phyloP scores from a whole-genome alignment of 2,888 invertebrate genomes.

The Venustoraphidia nigricollis region DNA sequence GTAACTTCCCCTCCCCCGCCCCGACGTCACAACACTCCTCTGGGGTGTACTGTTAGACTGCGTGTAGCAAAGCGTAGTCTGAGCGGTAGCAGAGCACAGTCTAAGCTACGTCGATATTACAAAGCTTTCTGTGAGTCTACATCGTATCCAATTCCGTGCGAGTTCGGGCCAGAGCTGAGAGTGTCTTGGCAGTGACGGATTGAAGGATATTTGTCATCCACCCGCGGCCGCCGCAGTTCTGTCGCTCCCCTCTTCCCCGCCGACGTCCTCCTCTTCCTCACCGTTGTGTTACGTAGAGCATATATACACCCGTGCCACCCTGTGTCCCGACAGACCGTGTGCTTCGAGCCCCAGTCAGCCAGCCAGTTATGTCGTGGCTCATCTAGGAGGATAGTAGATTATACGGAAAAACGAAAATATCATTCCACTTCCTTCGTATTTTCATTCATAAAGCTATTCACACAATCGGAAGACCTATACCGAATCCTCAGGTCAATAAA shows the following conservation, averaged over 20 bases:
- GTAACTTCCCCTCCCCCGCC: constrained; percentile 22
- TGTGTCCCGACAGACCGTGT: too few relatives aligned
- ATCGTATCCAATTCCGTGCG: constrained; percentile 33
- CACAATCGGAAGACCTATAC: too few relatives aligned
- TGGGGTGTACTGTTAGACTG: constrained; percentile 23
- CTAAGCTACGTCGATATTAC: constrained; percentile 28
- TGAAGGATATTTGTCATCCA: constrained; percentile 54
- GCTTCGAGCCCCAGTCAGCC: too few relatives aligned
- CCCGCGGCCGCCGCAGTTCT: constrained; percentile 33
- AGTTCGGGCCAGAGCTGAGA: constrained; percentile 17
- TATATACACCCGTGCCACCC: too few relatives aligned
- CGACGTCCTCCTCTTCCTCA: constrained; percentile 15
- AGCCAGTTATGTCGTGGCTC: too few relatives aligned
- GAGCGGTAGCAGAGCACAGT: constrained; percentile 16
- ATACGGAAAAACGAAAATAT: too few relatives aligned
- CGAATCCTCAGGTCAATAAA: too few relatives aligned
- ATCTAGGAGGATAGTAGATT: too few relatives aligned
- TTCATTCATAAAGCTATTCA: too few relatives aligned
- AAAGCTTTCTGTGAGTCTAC: constrained; percentile 32
- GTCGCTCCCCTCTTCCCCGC: constrained; percentile 25
- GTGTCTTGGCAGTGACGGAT: constrained; percentile 50
- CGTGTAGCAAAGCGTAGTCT: background rate
- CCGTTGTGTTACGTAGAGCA: background rate
- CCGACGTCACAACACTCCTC: constrained; percentile 19
- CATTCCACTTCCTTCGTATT: too few relatives aligned